Evolutionary conservation across 2,797 vertebrate species (phyloP).

Genomic region (Cygnus olor): DNA sequence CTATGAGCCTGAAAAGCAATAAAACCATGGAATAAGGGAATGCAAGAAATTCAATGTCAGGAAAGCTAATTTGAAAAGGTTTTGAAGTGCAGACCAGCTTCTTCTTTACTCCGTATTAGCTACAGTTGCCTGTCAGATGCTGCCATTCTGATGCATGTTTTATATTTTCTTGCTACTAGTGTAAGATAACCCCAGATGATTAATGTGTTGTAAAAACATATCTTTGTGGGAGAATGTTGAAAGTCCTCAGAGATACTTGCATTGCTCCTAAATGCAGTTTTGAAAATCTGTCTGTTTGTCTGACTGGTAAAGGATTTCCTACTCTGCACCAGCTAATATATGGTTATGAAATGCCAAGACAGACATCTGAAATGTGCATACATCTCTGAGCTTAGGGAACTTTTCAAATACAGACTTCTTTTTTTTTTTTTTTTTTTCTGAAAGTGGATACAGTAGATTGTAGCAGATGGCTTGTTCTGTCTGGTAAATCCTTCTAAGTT

Average conservation of each 20-base stretch:
- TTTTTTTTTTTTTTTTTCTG: background rate
- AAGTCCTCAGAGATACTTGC: background rate
- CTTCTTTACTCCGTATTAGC: background rate
- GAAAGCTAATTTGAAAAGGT: background rate
- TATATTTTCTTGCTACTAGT: background rate
- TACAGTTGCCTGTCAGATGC: background rate
- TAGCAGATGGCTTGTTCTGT: constrained; percentile 57
- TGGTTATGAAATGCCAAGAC: background rate
- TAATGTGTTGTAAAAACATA: background rate
- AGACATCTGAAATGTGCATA: background rate
- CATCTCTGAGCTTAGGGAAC: background rate
- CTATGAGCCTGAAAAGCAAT: background rate
- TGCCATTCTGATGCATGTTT: background rate
- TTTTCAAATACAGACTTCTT: background rate
- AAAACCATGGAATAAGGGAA: background rate
- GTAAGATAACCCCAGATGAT: background rate
- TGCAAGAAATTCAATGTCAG: background rate
- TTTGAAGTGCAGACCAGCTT: background rate
- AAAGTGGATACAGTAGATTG: background rate
- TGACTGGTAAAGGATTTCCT: background rate
- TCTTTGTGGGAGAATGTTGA: background rate
- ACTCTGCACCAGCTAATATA: background rate
- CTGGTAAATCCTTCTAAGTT: constrained; percentile 59
- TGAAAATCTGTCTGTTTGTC: background rate
- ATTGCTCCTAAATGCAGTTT: background rate